These are phyloP conservation scores for Lycocerus yunnanus DNA, from an alignment of 2,888 invertebrate genomes.

Conservation along the genomic window DNA sequence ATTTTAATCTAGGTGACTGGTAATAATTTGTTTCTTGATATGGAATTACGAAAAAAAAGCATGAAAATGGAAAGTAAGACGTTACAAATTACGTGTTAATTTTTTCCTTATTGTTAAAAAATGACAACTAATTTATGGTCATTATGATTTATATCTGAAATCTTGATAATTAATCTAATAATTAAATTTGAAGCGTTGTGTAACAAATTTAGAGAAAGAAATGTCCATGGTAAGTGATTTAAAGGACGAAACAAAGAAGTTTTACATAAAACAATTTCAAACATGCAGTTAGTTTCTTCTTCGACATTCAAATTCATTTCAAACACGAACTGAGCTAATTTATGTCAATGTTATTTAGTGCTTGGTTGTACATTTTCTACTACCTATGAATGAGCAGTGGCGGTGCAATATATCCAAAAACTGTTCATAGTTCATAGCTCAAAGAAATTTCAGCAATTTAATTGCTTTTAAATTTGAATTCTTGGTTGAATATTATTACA, in stretches of 20 bases:
- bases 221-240: background rate
- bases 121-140: background rate
- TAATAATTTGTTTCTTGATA: background rate
- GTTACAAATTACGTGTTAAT: background rate
- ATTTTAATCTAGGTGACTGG: background rate
- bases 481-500: background rate
- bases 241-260: background rate
- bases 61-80: background rate
- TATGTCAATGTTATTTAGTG: background rate
- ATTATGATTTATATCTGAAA: background rate
- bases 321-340: conserved; percentile 4
- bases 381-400: background rate
- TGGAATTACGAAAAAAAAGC: too few relatives aligned
- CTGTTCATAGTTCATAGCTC: background rate
- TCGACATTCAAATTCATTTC: conserved; percentile 5
- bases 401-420: background rate
- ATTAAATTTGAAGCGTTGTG: background rate
- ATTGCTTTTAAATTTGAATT: background rate
- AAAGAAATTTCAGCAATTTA: background rate
- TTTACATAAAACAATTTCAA: background rate
- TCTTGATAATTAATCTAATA: background rate
- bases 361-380: background rate
- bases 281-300: background rate
- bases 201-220: background rate
- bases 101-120: background rate